Conservation (phyloP, 2,797 vertebrate genomes). For the Pseudopleuronectes americanus region DNA sequence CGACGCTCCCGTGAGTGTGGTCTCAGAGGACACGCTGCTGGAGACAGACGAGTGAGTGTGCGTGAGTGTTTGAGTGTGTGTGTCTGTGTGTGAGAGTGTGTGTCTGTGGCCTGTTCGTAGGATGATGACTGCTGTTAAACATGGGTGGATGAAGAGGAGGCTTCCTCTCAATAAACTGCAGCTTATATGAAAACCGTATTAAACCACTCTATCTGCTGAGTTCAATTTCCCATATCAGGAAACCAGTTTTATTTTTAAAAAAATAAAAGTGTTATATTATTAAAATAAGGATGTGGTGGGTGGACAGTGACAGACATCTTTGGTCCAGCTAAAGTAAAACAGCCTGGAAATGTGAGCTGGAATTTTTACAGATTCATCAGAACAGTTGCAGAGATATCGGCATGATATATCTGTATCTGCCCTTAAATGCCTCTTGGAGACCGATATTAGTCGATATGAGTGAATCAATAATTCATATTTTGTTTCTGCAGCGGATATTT, state of each 20-base stretch:
- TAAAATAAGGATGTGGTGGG: not conserved
- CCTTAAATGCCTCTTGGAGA: not conserved
- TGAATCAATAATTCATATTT: not conserved
- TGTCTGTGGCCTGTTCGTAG: not conserved
- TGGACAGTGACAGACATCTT: slow-evolving; percentile 1
- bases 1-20: slow-evolving; percentile 79
- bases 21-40: slow-evolving; percentile 87
- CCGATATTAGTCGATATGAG: not conserved
- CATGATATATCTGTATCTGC: not conserved
- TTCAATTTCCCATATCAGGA: too few species aligned
- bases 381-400: not conserved
- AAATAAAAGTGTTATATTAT: not conserved
- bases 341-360: not conserved
- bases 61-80: not conserved
- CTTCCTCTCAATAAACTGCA: too few species aligned
- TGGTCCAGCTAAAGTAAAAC: not conserved
- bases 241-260: not conserved
- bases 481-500: not conserved
- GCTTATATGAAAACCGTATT: not conserved
- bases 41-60: slow-evolving; percentile 91
- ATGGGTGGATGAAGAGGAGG: too few species aligned
- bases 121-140: too few species aligned
- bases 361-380: too few species aligned
- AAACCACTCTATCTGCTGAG: not conserved
- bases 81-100: not conserved